phyloP scores from a whole-genome alignment of 2,888 invertebrate species.

The Malthinus seriepunctatus region DNA sequence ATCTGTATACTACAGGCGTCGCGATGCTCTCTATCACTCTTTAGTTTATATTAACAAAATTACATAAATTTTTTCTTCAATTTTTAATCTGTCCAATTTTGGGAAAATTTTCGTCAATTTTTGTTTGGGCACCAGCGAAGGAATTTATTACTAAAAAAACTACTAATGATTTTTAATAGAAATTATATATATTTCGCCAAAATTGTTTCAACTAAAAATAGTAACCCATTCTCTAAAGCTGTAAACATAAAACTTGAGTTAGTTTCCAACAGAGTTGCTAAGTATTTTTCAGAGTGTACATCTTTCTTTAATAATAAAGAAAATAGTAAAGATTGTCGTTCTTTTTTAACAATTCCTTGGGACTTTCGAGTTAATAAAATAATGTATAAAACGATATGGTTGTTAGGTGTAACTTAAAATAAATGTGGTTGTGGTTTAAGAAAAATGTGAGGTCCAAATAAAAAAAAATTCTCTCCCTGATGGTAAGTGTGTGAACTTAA shows the following conservation, averaged over 20 bases:
- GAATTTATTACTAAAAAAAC: too few relatives aligned
- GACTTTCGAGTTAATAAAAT: too few relatives aligned
- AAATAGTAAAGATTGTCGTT: too few relatives aligned
- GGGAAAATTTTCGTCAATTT: too few relatives aligned
- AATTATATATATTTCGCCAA: conserved; percentile 10
- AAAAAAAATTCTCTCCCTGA: background rate
- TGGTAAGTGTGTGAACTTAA: conserved; percentile 11
- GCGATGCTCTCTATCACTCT: conserved; percentile 25
- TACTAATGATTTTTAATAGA: background rate
- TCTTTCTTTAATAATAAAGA: too few relatives aligned
- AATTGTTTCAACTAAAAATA: conserved; percentile 40
- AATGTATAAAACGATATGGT: too few relatives aligned
- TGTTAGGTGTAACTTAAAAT: background rate
- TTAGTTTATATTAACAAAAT: too few relatives aligned
- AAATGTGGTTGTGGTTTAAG: background rate
- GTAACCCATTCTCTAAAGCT: conserved; percentile 39
- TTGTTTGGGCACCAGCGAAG: too few relatives aligned
- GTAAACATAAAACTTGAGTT: conserved; percentile 43
- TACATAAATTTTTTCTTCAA: too few relatives aligned
- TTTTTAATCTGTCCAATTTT: too few relatives aligned
- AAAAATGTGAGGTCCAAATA: background rate
- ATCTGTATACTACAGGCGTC: conserved; percentile 36
- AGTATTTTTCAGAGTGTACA: conserved; percentile 28
- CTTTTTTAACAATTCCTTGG: too few relatives aligned
- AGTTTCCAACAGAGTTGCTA: conserved; percentile 32